Percentiles rank a stretch among this genome's conserved stretches.
phyloP scores from a whole-genome alignment of 2,113 vertebrate genomes.

The Ictalurus furcatus region DNA sequence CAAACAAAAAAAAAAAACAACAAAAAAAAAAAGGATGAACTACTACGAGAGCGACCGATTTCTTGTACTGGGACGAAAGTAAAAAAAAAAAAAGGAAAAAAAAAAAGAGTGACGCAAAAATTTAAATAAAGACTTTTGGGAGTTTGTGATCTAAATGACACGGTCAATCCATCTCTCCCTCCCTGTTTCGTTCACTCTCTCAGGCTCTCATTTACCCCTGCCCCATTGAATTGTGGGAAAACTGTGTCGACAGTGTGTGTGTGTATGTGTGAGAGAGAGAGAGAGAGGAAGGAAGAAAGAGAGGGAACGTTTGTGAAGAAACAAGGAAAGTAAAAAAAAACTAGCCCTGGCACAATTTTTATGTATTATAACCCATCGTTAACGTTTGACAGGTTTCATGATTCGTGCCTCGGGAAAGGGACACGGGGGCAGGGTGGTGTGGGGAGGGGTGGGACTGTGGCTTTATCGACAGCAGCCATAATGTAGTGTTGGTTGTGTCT shows the following conservation, averaged over 20 bases:
- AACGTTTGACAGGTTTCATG: constrained; percentile 64
- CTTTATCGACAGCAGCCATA: constrained; percentile 60
- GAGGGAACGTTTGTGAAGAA: constrained; percentile 57
- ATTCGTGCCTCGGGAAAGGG: constrained; percentile 25
- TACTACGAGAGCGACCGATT: constrained; percentile 69
- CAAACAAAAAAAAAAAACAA: constrained; percentile 62
- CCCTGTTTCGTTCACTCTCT: constrained; percentile 55
- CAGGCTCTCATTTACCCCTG: constrained; percentile 38
- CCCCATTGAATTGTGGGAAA: constrained; percentile 40
- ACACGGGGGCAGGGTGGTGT: not conserved
- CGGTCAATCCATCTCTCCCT: constrained; percentile 61
- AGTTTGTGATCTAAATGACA: constrained; percentile 73
- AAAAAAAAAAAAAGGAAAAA: constrained; percentile 59
- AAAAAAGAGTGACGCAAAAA: constrained; percentile 56
- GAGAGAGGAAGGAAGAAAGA: constrained; percentile 39
- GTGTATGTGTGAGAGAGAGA: not conserved
- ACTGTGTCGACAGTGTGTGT: constrained; percentile 42
- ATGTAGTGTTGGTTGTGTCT: constrained; percentile 61
- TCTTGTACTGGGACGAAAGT: constrained; percentile 76
- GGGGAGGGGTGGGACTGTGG: constrained; percentile 50
- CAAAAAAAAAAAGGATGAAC: constrained; percentile 65
- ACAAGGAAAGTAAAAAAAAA: constrained; percentile 54
- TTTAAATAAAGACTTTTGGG: constrained; percentile 71
- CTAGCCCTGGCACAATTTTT: constrained; percentile 65
- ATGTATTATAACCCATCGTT: constrained; percentile 71